Base-by-base conservation (phyloP, 2,113 vertebrate species). In the Antennarius striatus region DNA sequence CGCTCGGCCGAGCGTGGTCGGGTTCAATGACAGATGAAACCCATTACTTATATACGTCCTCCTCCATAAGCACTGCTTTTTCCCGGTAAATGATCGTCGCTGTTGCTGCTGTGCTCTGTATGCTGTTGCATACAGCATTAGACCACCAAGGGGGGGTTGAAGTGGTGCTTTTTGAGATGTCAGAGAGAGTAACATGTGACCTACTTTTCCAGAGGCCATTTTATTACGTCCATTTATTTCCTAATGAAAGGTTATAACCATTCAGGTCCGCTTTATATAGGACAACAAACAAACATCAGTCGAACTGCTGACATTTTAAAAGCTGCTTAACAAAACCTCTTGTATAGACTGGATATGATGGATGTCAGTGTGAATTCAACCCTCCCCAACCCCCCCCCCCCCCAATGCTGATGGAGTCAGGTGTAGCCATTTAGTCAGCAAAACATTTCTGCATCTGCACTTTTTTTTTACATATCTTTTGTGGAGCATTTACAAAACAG, bases 11-110 rank as follows among this genome's bases (percentile, higher is more conserved):
- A 43, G 71, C 48, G 36, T 62, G 73, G 63, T 55, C 13, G 48
- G 10, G 55, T 71, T 81, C 58, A 71, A 42, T 64, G 78, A 63
- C 66, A 73, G 49, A 56, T 74, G 40, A 62, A 80, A 65, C 42
- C 56, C 71, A 85, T 88, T 76, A 81, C 59, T 82, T 88, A 83
- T 79, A 77, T 63, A 86, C 80, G 63, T 63, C 65, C 59, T 73
- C 81, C 74, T 78, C 82, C 56, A 61, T 63, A 63, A 78, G 63
- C 49, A 49, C 57, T 42, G 15, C 60, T 48, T 55, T 53, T 60
- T 75, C 77, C 56, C 65, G 73, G 68, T 74, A 74, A 79, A 61
- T 1, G 67, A 74, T 59, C 15, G 76, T 55, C 47, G 14, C 51
- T 11, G 69, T 42, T 30, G 60, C 71, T 17, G 69, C 46, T 63